These are phyloP conservation scores for Sesamia inferens DNA, from an alignment of 2,888 invertebrate species.

Conservation along the genomic window DNA sequence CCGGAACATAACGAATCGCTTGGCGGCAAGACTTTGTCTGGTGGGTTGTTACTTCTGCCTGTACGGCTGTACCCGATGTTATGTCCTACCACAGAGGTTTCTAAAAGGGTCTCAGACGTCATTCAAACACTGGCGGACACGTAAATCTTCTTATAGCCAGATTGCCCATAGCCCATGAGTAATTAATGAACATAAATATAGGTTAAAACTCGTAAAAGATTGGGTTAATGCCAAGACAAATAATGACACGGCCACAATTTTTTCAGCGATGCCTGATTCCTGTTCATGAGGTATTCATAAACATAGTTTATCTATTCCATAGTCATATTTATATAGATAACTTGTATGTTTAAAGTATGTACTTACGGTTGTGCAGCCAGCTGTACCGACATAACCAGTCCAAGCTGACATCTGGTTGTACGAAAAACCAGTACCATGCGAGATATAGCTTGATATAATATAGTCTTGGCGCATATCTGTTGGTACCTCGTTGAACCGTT, in stretches of 20 bases:
- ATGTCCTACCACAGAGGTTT: neutral
- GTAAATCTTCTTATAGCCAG: conserved; percentile 31
- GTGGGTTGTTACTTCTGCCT: no score
- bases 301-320: neutral
- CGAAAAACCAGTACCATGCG: no score
- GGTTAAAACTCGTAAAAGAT: conserved; percentile 43
- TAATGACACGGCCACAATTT: conserved; percentile 17
- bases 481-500: neutral
- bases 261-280: neutral
- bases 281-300: neutral
- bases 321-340: no score
- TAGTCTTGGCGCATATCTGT: neutral
- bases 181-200: conserved; percentile 47
- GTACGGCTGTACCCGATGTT: no score
- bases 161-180: conserved; percentile 33
- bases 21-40: no score
- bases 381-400: no score
- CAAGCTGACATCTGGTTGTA: no score
- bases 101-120: neutral
- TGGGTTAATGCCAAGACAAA: conserved; percentile 52
- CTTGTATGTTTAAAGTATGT: no score
- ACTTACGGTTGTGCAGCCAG: no score
- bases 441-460: no score
- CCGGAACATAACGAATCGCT: no score
- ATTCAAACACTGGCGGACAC: neutral